Base-by-base conservation (phyloP, 1,140 invertebrate species). In the Liolophura sinensis region DNA sequence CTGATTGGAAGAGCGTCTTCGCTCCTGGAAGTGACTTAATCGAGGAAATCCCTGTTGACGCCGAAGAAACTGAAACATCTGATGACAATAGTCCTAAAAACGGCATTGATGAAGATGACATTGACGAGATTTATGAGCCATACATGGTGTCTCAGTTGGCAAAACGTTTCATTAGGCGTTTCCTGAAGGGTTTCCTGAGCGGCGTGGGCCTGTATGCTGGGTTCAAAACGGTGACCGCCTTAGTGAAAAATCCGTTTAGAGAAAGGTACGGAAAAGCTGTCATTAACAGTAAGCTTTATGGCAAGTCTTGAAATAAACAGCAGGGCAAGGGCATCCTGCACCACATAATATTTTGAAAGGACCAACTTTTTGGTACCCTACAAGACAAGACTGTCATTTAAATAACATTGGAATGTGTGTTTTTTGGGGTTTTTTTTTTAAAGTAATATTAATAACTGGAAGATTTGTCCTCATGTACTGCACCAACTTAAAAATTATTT, bases 191-290 rank as follows among this genome's bases (percentile, higher is more conserved):
- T 24, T 71, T 73, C 51, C 50, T 62, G 16, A 73, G 65, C n/a
- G 72, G 67, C 3, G n/a, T 60, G n/a, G 69, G 61, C 0, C 31
- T 73, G 9, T 75, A 71, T 60, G 62, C 69, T 1, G 73, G 71
- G 1, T 62, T 73, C 15, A 65, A 69, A 56, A 66, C 61, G 24
- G 66, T 73, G 22, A 64, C 67, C 12, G 69, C 69, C 0, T 48
- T 73, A 6, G 64, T 70, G 60, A 69, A 60, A 40, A 73, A 73
- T 60, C 72, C 73, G 5, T 73, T 73, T 54, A 50, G 73, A 27
- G 63, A 71, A 60, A 59, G 71, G 73, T 75, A 65, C 56, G 60
- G 59, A 18, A 18, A 15, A 9, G 9, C 20, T 16, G 18, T 11
- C 52, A 20, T 14, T 3, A 20, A 9, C 25, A 20, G 15, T 11